Evolutionary conservation across 1,140 invertebrate species (phyloP).

Genomic region (Nautilus pompilius): DNA sequence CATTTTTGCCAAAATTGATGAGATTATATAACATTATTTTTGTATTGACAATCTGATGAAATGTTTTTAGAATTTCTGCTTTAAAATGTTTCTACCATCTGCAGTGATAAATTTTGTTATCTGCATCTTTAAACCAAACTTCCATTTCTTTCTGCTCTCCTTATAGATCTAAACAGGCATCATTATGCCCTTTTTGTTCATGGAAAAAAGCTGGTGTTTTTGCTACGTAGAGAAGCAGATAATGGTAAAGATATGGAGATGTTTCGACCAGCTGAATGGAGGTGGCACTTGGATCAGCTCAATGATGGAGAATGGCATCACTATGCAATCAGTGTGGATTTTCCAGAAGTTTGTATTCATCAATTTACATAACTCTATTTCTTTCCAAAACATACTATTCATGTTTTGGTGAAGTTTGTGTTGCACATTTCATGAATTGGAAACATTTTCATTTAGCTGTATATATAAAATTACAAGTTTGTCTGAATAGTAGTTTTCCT

Average conservation of each 20-base stretch:
- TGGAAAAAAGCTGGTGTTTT: conserved; percentile 91
- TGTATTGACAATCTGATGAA: too few relatives aligned
- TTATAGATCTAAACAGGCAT: conserved; percentile 92
- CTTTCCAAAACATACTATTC: too few relatives aligned
- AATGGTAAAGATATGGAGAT: conserved; percentile 88
- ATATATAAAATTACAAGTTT: too few relatives aligned
- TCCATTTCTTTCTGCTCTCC: conserved; percentile 1
- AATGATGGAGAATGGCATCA: conserved; percentile 98
- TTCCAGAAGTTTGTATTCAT: conserved; percentile 22
- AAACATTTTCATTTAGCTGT: too few relatives aligned
- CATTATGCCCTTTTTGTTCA: conserved; percentile 96
- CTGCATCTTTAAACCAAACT: neutral
- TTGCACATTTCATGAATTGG: too few relatives aligned
- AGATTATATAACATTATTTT: too few relatives aligned
- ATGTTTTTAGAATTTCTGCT: too few relatives aligned
- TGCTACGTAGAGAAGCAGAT: conserved; percentile 88
- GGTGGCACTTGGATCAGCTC: conserved; percentile 65
- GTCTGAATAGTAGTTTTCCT: too few relatives aligned
- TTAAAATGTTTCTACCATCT: neutral
- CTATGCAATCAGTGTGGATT: conserved; percentile 83
- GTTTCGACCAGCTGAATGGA: conserved; percentile 96
- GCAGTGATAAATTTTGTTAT: neutral
- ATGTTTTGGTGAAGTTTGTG: too few relatives aligned
- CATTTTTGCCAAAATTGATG: too few relatives aligned
- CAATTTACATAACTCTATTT: neutral